Conservation (phyloP, 2,888 invertebrate species). For the Cremastinae sp. region DNA sequence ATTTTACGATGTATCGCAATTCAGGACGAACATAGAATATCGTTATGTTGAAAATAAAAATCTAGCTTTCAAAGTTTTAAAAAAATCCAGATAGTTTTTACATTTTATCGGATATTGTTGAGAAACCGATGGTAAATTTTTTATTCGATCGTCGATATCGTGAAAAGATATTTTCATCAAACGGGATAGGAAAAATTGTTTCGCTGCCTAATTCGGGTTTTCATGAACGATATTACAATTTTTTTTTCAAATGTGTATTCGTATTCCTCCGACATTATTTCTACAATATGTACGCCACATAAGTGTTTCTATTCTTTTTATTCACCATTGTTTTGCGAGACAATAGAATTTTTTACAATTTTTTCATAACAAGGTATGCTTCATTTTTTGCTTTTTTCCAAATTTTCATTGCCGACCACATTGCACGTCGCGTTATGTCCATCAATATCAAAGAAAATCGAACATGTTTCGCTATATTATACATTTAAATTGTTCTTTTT, state of each 20-base stretch:
- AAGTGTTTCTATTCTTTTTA: conserved; percentile 28
- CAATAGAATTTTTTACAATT: conserved; percentile 50
- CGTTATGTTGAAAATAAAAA: conserved; percentile 35
- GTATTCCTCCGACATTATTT: conserved; percentile 1
- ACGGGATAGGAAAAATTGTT: conserved; percentile 10
- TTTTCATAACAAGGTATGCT: conserved; percentile 40
- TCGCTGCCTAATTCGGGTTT: neutral
- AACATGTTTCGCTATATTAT: conserved; percentile 15
- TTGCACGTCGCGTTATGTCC: conserved; percentile 40
- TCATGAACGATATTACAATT: neutral
- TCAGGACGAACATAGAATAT: neutral
- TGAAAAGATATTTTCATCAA: conserved; percentile 3
- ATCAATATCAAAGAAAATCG: conserved; percentile 33
- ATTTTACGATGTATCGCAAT: conserved; percentile 17
- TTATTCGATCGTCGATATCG: conserved; percentile 59
- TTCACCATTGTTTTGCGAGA: conserved; percentile 47
- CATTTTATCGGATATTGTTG: no score
- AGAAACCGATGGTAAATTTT: conserved; percentile 71
- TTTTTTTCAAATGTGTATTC: conserved; percentile 6
- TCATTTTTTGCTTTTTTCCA: conserved; percentile 10
- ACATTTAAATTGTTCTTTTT: conserved; percentile 1
- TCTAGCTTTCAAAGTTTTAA: conserved; percentile 28
- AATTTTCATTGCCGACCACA: conserved; percentile 49
- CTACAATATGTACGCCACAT: conserved; percentile 41
- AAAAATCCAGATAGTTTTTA: neutral